phyloP scores from a whole-genome alignment of 2,888 invertebrate genomes.

The Drosophila atripex region DNA sequence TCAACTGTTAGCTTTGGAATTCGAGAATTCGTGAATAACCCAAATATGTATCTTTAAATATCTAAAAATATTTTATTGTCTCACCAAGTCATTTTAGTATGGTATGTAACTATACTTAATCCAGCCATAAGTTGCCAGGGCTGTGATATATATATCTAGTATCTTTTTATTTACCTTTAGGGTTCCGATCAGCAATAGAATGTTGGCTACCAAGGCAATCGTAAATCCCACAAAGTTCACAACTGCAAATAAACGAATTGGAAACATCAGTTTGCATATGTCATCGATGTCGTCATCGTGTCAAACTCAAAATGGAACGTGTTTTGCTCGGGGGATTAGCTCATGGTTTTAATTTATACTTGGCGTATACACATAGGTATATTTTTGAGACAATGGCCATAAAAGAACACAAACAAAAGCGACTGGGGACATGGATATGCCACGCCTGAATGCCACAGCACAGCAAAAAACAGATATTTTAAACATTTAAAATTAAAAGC shows the following conservation, averaged over 20 bases:
- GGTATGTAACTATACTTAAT: no score
- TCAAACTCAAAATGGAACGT: conserved; percentile 47
- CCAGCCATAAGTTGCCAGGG: no score
- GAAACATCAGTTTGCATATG: conserved; percentile 17
- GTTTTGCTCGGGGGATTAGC: conserved; percentile 64
- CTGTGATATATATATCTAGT: neutral
- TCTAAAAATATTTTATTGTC: neutral
- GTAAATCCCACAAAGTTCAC: conserved; percentile 58
- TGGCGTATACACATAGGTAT: neutral
- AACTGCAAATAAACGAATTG: conserved; percentile 47
- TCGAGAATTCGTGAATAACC: neutral
- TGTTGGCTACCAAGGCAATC: conserved; percentile 54
- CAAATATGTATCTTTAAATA: neutral
- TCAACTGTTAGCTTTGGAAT: neutral
- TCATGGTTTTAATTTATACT: conserved; percentile 56
- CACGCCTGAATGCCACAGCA: conserved; percentile 17
- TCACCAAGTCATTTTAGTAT: neutral
- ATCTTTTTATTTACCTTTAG: conserved; percentile 51
- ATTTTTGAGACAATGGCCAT: conserved; percentile 16
- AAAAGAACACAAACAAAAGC: neutral
- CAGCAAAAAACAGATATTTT: neutral
- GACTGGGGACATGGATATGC: conserved; percentile 19
- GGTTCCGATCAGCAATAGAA: conserved; percentile 65
- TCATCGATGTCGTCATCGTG: conserved; percentile 59
- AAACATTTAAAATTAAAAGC: neutral